Percentiles rank a stretch among this genome's conserved stretches.
These are phyloP conservation scores for Hippoglossus stenolepis DNA, from an alignment of 2,113 vertebrate species.

Conservation along the genomic window DNA sequence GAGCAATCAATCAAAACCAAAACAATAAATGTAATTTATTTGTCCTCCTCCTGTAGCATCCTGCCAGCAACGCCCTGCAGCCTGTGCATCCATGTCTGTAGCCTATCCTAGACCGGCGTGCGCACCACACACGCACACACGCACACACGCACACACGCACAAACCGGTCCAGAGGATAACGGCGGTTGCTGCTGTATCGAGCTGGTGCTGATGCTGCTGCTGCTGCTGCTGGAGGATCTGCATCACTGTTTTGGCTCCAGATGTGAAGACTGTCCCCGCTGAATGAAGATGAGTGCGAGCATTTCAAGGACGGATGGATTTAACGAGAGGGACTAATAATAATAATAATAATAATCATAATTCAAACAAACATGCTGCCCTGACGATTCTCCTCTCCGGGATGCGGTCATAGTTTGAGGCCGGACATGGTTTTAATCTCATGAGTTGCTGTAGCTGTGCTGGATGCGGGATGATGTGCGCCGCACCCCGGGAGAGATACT, in stretches of 20 bases:
- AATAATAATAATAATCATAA: not conserved
- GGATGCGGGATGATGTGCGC: constrained; percentile 72
- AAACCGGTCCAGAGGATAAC: constrained; percentile 53
- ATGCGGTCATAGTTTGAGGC: constrained; percentile 70
- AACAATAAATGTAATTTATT: not conserved
- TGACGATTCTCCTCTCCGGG: constrained; percentile 47
- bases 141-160: constrained; percentile 46
- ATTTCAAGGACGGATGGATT: constrained; percentile 43
- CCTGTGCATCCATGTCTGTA: not conserved
- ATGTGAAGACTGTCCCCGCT: constrained; percentile 13
- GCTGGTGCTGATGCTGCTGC: constrained; percentile 65
- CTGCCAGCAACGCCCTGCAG: constrained; percentile 78
- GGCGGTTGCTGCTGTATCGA: constrained; percentile 50
- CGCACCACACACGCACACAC: constrained; percentile 47
- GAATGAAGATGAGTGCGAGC: constrained; percentile 34
- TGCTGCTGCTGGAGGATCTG: constrained; percentile 62
- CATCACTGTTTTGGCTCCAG: constrained; percentile 41
- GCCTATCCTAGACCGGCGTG: constrained; percentile 63
- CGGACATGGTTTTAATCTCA: constrained; percentile 68
- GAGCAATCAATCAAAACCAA: constrained; percentile 10
- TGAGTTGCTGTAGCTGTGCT: constrained; percentile 63
- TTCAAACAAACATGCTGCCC: constrained; percentile 28
- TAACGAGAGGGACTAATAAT: not conserved
- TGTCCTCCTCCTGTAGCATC: constrained; percentile 22
- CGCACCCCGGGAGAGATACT: constrained; percentile 68